Percentiles rank a stretch among this genome's conserved stretches.
These are phyloP conservation scores for Cerastis rubricosa DNA, from an alignment of 2,888 invertebrate genomes.

Conservation along the genomic window DNA sequence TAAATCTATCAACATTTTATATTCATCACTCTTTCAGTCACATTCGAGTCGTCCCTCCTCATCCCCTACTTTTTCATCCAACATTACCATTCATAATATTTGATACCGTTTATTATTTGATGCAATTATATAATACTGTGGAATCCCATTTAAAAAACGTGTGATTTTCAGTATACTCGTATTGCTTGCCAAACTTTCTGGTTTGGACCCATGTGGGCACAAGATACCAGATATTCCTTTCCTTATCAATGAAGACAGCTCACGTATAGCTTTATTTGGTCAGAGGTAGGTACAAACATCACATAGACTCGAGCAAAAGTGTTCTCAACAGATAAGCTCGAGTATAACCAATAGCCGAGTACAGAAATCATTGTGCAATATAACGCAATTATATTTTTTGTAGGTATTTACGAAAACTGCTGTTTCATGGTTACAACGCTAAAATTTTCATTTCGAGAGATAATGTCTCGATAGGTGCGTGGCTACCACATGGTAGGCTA, in stretches of 20 bases:
- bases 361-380: constrained; percentile 28
- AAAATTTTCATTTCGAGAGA: background rate
- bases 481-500: too few species aligned
- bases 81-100: background rate
- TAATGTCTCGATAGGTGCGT: too few species aligned
- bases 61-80: constrained; percentile 1
- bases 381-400: background rate
- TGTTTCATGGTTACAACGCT: constrained; percentile 3
- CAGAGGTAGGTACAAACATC: background rate
- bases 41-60: too few species aligned
- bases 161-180: background rate
- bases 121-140: background rate
- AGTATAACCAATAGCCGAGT: too few species aligned
- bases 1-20: too few species aligned
- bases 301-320: background rate
- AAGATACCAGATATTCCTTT: background rate
- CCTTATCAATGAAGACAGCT: background rate
- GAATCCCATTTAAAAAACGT: background rate
- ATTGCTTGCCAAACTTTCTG: background rate
- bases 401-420: background rate
- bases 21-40: too few species aligned
- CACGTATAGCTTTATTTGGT: background rate
- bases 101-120: background rate
- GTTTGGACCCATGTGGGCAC: background rate
- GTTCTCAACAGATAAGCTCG: too few species aligned